phyloP scores from a whole-genome alignment of 2,113 vertebrate genomes.

The Trematomus loennbergii region DNA sequence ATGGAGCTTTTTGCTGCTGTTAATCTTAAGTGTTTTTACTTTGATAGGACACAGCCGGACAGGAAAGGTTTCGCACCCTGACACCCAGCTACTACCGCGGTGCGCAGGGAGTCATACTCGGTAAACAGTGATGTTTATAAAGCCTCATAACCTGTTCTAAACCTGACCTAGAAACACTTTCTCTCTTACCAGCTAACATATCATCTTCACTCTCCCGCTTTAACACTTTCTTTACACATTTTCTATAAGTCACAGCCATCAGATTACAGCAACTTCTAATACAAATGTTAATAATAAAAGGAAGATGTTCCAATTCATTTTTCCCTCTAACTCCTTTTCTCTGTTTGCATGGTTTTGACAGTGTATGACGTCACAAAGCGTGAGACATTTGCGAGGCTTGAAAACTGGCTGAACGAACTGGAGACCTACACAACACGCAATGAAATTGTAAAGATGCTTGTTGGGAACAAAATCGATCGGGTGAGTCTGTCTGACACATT shows the following conservation, averaged over 20 bases:
- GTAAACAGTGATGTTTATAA: constrained; percentile 77
- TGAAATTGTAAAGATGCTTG: constrained; percentile 97
- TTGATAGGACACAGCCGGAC: constrained; percentile 95
- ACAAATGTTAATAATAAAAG: too few species aligned
- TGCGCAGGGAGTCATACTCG: constrained; percentile 97
- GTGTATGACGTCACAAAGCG: constrained; percentile 97
- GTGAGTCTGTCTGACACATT: constrained; percentile 76
- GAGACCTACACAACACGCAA: constrained; percentile 98
- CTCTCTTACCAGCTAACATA: not conserved
- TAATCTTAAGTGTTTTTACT: constrained; percentile 18
- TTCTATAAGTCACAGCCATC: too few species aligned
- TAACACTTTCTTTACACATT: not conserved
- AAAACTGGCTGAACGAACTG: constrained; percentile 97
- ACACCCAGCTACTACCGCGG: constrained; percentile 99
- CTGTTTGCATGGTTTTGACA: constrained; percentile 73
- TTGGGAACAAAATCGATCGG: constrained; percentile 99
- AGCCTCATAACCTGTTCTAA: not conserved
- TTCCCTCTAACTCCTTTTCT: not conserved
- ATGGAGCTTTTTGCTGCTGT: not conserved
- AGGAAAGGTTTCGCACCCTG: constrained; percentile 95
- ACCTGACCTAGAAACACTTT: not conserved
- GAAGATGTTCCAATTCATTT: not conserved
- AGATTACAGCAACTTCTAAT: not conserved
- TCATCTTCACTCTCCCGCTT: not conserved
- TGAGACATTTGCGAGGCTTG: constrained; percentile 94